A percentile compares a stretch with the other conserved stretches of the same genome.
phyloP scores from a whole-genome alignment of 2,113 vertebrate genomes.

The Atherinomorus stipes region DNA sequence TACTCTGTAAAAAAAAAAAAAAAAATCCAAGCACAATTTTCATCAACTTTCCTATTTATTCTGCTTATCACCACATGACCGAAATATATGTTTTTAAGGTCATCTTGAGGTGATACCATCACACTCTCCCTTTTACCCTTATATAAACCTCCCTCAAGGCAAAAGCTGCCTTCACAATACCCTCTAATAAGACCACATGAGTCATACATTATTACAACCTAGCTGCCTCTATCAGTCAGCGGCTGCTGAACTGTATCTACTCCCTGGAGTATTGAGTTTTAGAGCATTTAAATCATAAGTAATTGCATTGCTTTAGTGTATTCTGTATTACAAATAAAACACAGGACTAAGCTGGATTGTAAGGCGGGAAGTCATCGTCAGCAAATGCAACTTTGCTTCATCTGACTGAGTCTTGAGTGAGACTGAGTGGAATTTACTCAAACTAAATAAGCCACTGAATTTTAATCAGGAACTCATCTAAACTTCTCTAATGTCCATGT shows the following conservation, averaged over 20 bases:
- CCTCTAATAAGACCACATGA: constrained; percentile 45
- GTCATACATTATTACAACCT: constrained; percentile 58
- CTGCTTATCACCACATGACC: too few species aligned
- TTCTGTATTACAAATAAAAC: constrained; percentile 22
- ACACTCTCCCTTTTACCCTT: constrained; percentile 29
- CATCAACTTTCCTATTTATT: too few species aligned
- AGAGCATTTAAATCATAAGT: constrained; percentile 46
- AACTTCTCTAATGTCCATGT: neutral
- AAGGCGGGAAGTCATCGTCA: constrained; percentile 9
- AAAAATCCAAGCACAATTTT: too few species aligned
- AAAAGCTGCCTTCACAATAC: constrained; percentile 28
- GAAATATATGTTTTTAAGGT: constrained; percentile 47
- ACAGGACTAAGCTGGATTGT: constrained; percentile 9
- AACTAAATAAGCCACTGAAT: neutral
- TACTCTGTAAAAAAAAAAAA: too few species aligned
- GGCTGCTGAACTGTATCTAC: constrained; percentile 35
- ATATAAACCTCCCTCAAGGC: constrained; percentile 37
- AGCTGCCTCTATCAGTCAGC: constrained; percentile 44
- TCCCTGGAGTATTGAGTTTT: constrained; percentile 42
- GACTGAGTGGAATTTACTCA: neutral
- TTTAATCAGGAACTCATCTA: neutral
- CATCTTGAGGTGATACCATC: constrained; percentile 26
- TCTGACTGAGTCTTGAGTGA: neutral
- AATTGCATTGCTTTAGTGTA: constrained; percentile 39
- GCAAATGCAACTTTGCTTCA: constrained; percentile 13